Base-by-base conservation (phyloP, 2,888 invertebrate species). In the Conomelus anceps region DNA sequence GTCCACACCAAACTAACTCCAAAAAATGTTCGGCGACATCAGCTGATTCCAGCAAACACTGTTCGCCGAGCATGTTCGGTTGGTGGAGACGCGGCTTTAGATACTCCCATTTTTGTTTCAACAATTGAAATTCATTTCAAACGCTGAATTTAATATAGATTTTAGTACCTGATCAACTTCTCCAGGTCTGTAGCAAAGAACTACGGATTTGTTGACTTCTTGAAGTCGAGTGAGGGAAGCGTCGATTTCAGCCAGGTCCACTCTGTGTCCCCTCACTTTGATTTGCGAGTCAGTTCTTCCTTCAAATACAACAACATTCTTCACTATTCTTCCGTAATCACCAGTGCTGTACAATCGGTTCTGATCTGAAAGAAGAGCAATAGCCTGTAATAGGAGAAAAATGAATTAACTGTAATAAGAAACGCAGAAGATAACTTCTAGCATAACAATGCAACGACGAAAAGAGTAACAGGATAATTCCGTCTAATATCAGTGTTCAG, bases 281-380 rank as follows among this genome's bases (percentile, higher is more conserved):
- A 96, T 95, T 93, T 98, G 98, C 0, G 97, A 96, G 93, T 98
- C 98, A 0, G 96, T 96, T 26, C 98, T 95, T 0, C 98, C 98
- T 91, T 98, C 97, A 92, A 96, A 98, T 23, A 98, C 93, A 9
- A 94, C 91, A 9, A 95, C 94, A 0, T 95, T 96, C 91, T 96
- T 96, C 88, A 95, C 94, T 0, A 97, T 93, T 20, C 95, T 95
- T 0, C 97, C 98, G 92, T 95, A 98, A 93, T 98, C 98, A 0
- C 98, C 98, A 0, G 98, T 98, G 89, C 96, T 95, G 93, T 97
- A 98, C 0, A 98, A 94, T 23, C 95, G 95, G 0, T 95, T 94
- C 92, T 95, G 97, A 91, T 95, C 96, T 96, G 63, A 26, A 89
- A 90, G 90, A 63, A 34, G 34, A 34, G 34, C 6, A 34, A 13